Conservation (phyloP, 2,888 invertebrate species). For the Abrostola tripartita region DNA sequence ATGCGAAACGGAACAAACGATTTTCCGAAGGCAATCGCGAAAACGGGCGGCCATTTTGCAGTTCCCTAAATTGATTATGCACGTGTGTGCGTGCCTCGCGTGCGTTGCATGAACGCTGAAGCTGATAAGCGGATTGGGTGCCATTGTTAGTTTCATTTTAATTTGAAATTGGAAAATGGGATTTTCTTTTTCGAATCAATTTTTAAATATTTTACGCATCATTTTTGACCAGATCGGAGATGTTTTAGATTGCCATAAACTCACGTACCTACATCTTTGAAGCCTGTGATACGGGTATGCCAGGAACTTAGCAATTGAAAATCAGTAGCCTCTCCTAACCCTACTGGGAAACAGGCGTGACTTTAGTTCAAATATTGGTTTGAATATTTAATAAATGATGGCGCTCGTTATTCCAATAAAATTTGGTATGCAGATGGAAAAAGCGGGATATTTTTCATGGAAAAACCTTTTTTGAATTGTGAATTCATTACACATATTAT, state of each 20-base stretch:
- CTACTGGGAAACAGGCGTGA: no score
- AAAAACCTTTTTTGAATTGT: not conserved
- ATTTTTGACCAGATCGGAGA: no score
- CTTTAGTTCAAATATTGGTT: no score
- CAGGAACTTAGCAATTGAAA: no score
- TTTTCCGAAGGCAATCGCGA: slow-evolving; percentile 28
- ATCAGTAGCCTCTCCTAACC: no score
- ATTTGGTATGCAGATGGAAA: no score
- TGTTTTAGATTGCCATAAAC: no score
- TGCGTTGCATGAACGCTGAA: slow-evolving; percentile 35
- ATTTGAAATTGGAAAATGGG: slow-evolving; percentile 23
- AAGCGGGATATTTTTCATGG: no score
- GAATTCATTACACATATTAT: not conserved
- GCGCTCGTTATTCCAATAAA: no score
- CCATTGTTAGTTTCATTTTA: slow-evolving; percentile 22
- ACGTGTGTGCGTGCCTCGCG: slow-evolving; percentile 41
- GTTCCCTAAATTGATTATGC: slow-evolving; percentile 50
- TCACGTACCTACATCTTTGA: no score
- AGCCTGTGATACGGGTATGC: no score
- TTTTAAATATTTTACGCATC: not conserved
- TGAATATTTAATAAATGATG: no score
- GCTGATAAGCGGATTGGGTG: slow-evolving; percentile 43
- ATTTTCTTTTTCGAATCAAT: not conserved
- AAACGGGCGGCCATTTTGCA: slow-evolving; percentile 42
- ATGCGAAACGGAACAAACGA: slow-evolving; percentile 48